Base-by-base conservation (phyloP, 1,140 invertebrate species). In the Neodiprion fabricii region DNA sequence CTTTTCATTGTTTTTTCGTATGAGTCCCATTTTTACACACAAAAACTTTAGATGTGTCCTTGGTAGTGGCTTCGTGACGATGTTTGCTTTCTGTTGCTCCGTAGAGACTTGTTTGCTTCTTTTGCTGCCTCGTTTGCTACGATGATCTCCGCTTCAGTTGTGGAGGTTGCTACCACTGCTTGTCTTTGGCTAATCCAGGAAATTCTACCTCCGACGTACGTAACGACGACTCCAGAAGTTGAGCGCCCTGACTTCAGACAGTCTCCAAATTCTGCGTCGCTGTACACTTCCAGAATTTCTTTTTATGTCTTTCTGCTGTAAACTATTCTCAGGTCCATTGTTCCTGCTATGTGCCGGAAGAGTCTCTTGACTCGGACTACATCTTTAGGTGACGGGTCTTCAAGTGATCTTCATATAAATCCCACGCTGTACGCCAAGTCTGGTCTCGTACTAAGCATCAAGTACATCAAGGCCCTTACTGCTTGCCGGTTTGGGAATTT, bases 371-470 rank as follows among this genome's bases (percentile, higher is more conserved):
- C 75, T 73, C 75, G 69, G 67, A 74, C 65, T 48, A 82, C 68
- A 79, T 86, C 81, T 76, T 83, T 77, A 50, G 17, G 61, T 68
- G 78, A 79, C 74, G 85, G 82, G 73, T 85, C 85, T 78, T 88
- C 84, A 10, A 86, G 78, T 28, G 76, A 77, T 77, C 84, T 82
- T 14, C 82, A 85, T 9, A 83, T 70, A 50, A 83, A 76, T 67
- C 79, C 79, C 11, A 87, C 80, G 68, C 80, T 80, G 74, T 77
- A 87, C 53, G 82, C 81, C 17, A 88, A 76, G 17, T 21, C 17
- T 21, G 88, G 85, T 79, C 87, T 83, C 12, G 87, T 86, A 7
- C 81, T 80, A 23, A 83, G 74, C 83, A 87, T 85, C 47, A 85
- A 66, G 67, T 82, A 87, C 78, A 87, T 83, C 8, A 88, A 67